phyloP scores from a whole-genome alignment of 2,888 invertebrate species.

The Marronus borbonicus region DNA sequence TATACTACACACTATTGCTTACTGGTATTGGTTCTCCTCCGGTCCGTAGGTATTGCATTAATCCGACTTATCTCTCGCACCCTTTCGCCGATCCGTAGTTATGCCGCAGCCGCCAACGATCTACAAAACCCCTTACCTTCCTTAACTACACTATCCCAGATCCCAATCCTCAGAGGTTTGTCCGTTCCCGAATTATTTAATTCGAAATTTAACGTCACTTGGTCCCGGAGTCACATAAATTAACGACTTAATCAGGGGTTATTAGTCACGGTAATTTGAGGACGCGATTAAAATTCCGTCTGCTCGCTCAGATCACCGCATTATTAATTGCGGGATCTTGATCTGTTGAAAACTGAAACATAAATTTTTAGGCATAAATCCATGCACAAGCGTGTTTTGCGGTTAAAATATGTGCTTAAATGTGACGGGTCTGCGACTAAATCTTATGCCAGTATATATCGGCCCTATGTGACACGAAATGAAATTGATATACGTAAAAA shows the following conservation, averaged over 20 bases:
- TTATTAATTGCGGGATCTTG: conserved; percentile 46
- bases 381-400: not conserved
- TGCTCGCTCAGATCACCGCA: conserved; percentile 37
- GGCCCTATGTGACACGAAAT: too few species aligned
- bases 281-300: conserved; percentile 44
- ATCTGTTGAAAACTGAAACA: conserved; percentile 45
- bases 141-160: conserved; percentile 33
- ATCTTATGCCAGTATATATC: too few species aligned
- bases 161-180: conserved; percentile 42
- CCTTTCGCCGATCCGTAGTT: conserved; percentile 39
- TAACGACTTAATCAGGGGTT: conserved; percentile 47
- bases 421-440: not conserved
- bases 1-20: conserved; percentile 52
- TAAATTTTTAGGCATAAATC: conserved; percentile 30
- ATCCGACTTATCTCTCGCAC: conserved; percentile 48
- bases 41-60: conserved; percentile 45
- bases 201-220: conserved; percentile 47
- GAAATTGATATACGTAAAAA: too few species aligned
- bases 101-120: conserved; percentile 21
- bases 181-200: conserved; percentile 46
- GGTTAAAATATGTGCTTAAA: not conserved
- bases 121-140: not conserved
- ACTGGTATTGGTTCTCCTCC: conserved; percentile 60
- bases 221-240: conserved; percentile 46
- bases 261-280: conserved; percentile 48